These are phyloP conservation scores for Neolamprologus sp. DNA, from an alignment of 2,113 vertebrate genomes.

Conservation along the genomic window DNA sequence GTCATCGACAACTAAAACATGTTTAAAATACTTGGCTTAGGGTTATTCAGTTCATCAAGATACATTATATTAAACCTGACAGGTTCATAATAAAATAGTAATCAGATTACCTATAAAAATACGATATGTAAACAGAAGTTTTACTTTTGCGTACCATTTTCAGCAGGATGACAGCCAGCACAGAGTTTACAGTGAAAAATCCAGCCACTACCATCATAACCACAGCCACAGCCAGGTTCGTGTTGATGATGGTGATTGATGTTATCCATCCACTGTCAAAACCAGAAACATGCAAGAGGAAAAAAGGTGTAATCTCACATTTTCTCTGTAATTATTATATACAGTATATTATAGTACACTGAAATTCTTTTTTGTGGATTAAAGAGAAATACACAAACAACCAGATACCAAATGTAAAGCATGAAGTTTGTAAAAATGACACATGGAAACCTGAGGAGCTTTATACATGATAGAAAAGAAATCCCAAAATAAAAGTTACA, in stretches of 20 bases:
- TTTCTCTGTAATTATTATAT: not conserved
- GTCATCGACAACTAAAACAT: not conserved
- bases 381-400: not conserved
- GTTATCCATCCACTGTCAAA: constrained; percentile 87
- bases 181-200: constrained; percentile 84
- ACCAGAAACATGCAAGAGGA: not conserved
- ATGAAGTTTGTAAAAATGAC: not conserved
- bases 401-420: not conserved
- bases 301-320: not conserved
- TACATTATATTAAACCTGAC: not conserved
- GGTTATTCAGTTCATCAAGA: not conserved
- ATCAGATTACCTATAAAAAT: not conserved
- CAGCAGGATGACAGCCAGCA: constrained; percentile 81
- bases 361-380: not conserved
- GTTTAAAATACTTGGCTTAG: not conserved
- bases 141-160: constrained; percentile 79
- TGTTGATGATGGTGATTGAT: constrained; percentile 65
- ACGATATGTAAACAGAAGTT: not conserved
- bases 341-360: not conserved
- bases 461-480: not conserved
- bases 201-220: constrained; percentile 95
- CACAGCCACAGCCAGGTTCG: constrained; percentile 68
- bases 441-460: not conserved
- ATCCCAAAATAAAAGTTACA: constrained; percentile 23
- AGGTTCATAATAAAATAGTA: not conserved